phyloP scores from a whole-genome alignment of 2,888 invertebrate genomes.

The Diogma glabrata region DNA sequence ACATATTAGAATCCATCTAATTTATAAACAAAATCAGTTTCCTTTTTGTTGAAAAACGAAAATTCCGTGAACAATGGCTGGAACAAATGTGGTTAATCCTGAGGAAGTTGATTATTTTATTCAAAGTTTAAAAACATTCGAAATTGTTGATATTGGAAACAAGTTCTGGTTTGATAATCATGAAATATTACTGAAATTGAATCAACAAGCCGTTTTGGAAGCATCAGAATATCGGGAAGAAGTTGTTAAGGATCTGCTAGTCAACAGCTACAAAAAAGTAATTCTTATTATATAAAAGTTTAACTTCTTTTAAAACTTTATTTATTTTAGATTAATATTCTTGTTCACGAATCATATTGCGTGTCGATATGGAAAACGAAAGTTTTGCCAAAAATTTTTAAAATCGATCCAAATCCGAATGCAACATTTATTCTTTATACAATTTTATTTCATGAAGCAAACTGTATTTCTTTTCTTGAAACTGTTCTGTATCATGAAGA shows the following conservation, averaged over 20 bases:
- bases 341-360: slow-evolving; percentile 73
- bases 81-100: slow-evolving; percentile 44
- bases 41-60: background rate
- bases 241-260: slow-evolving; percentile 69
- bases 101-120: slow-evolving; percentile 67
- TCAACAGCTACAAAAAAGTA: slow-evolving; percentile 64
- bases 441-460: slow-evolving; percentile 69
- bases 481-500: slow-evolving; percentile 71
- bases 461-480: slow-evolving; percentile 68
- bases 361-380: slow-evolving; percentile 77
- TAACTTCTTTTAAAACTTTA: slow-evolving; percentile 13
- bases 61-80: slow-evolving; percentile 37
- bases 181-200: slow-evolving; percentile 69
- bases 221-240: slow-evolving; percentile 69
- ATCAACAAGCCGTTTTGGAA: slow-evolving; percentile 79
- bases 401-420: slow-evolving; percentile 50
- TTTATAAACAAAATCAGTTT: background rate
- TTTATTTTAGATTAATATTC: slow-evolving; percentile 36
- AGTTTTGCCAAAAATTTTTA: slow-evolving; percentile 64
- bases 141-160: slow-evolving; percentile 56
- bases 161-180: slow-evolving; percentile 73
- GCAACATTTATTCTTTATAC: slow-evolving; percentile 69
- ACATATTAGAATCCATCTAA: background rate
- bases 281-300: background rate
- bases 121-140: slow-evolving; percentile 54